Percentiles rank a stretch among this genome's conserved stretches.
Conservation (phyloP, 2,113 vertebrate genomes). For the Semicossyphus pulcher region DNA sequence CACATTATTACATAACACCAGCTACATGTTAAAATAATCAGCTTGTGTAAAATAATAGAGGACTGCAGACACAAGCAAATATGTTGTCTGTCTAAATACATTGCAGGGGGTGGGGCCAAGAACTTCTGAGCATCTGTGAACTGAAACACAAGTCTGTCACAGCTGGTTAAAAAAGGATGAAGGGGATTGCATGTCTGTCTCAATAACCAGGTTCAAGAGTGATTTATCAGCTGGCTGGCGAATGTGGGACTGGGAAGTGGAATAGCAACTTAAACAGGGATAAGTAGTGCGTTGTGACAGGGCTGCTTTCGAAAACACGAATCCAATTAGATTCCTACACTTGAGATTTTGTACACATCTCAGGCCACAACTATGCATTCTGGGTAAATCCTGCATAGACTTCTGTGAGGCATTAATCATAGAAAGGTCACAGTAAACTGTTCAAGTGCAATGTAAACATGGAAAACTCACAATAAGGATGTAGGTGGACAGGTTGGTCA, state of each 20-base stretch:
- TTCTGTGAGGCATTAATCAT: constrained; percentile 16
- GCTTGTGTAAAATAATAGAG: neutral
- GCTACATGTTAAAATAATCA: too few relatives aligned
- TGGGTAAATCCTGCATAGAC: constrained; percentile 9
- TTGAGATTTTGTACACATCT: constrained; percentile 40
- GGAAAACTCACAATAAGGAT: constrained; percentile 23
- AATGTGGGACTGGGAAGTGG: constrained; percentile 17
- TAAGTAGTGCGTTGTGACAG: neutral
- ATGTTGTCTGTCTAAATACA: constrained; percentile 14
- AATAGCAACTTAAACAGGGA: neutral
- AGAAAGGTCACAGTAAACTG: constrained; percentile 41
- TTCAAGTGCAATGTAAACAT: constrained; percentile 18
- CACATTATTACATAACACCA: too few relatives aligned
- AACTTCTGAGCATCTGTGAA: constrained; percentile 4
- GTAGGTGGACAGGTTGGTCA: neutral
- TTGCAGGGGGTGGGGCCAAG: neutral
- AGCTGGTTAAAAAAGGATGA: neutral
- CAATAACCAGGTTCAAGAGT: constrained; percentile 29
- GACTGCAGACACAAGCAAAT: neutral
- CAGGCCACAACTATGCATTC: neutral
- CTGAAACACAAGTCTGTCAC: constrained; percentile 29
- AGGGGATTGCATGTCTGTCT: constrained; percentile 41
- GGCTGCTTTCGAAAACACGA: constrained; percentile 1
- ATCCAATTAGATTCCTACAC: neutral
- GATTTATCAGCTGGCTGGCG: constrained; percentile 39